phyloP scores from a whole-genome alignment of 2,888 invertebrate species.

The Allacma fusca region DNA sequence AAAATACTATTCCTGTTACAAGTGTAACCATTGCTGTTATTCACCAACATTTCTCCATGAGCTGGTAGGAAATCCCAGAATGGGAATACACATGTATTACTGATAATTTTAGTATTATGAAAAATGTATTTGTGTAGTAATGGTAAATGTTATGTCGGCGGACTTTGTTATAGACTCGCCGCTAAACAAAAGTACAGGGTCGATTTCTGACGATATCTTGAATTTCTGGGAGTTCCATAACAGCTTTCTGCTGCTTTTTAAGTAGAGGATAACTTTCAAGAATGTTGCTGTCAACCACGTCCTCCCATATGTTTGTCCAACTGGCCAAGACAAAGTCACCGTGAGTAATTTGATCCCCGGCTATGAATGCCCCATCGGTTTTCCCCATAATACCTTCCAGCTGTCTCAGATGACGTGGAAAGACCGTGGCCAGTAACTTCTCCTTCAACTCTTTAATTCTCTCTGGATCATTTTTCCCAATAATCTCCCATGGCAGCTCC shows the following conservation, averaged over 20 bases:
- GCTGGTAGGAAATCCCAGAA: no score
- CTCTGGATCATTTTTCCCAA: background rate
- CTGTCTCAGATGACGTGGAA: conserved; percentile 3
- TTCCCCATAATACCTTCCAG: background rate
- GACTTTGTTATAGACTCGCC: no score
- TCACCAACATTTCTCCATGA: no score
- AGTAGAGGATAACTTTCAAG: conserved; percentile 23
- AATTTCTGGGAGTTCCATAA: background rate
- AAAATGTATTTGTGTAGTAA: no score
- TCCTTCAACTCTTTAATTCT: background rate
- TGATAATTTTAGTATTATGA: no score
- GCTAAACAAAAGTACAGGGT: conserved; percentile 25
- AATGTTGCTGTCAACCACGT: background rate
- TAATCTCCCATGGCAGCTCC: background rate
- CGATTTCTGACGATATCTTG: conserved; percentile 1
- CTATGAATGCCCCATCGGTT: no score
- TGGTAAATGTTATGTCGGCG: no score
- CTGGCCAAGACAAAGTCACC: conserved; percentile 31
- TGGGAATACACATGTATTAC: no score
- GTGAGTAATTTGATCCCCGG: conserved; percentile 20
- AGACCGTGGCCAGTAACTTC: background rate
- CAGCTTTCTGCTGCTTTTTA: background rate
- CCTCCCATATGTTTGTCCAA: conserved; percentile 24
- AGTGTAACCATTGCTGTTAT: no score
- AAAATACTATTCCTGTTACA: no score